Conservation (phyloP, 2,113 vertebrate genomes). For the Gymnocephalus cernua region DNA sequence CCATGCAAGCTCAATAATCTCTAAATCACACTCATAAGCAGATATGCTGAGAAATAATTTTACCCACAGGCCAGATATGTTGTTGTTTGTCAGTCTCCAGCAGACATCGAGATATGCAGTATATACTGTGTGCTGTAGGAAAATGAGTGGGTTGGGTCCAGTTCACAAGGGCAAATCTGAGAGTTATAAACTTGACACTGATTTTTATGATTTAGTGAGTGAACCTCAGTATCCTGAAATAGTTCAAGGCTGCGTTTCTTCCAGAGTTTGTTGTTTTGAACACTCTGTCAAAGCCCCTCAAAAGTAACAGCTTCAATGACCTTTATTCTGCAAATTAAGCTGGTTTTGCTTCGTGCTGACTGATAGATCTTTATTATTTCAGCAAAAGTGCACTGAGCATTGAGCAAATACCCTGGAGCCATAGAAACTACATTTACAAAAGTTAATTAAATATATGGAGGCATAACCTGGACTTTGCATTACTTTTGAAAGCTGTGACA, state of each 20-base stretch:
- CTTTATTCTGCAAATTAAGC: constrained; percentile 88
- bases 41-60: constrained; percentile 35
- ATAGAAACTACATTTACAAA: constrained; percentile 81
- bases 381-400: constrained; percentile 80
- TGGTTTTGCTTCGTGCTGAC: constrained; percentile 75
- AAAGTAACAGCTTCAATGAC: constrained; percentile 80
- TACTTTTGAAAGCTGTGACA: constrained; percentile 77
- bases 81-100: constrained; percentile 11
- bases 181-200: constrained; percentile 27
- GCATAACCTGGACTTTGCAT: constrained; percentile 69
- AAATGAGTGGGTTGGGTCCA: constrained; percentile 30
- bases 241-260: constrained; percentile 41
- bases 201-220: constrained; percentile 22
- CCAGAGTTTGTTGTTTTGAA: constrained; percentile 52
- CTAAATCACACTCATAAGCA: constrained; percentile 25
- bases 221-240: constrained; percentile 38
- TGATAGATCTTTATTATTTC: constrained; percentile 87
- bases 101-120: constrained; percentile 19
- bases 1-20: constrained; percentile 42
- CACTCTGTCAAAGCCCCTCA: constrained; percentile 60
- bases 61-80: constrained; percentile 2
- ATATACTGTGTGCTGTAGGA: not conserved
- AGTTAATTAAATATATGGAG: constrained; percentile 83
- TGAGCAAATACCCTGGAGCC: constrained; percentile 82
- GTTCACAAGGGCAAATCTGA: constrained; percentile 52